Conservation (phyloP, 2,797 vertebrate genomes). For the Diplodus sargus region DNA sequence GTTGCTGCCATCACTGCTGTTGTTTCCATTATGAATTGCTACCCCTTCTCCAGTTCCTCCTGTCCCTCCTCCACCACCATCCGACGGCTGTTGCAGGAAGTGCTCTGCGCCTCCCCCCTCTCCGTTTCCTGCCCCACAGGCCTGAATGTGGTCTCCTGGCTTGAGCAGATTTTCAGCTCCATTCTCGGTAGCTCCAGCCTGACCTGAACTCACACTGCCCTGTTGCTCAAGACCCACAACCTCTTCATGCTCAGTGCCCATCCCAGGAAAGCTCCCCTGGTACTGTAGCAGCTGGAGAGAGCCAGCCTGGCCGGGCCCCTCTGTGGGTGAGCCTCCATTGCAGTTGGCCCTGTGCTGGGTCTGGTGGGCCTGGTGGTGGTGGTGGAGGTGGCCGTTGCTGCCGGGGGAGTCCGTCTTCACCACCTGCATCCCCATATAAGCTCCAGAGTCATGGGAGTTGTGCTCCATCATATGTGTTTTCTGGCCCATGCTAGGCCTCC, state of each 20-base stretch:
- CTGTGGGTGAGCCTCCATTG: conserved; percentile 91
- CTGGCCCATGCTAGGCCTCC: conserved; percentile 79
- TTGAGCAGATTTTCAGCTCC: conserved; percentile 91
- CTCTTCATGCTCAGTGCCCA: conserved; percentile 93
- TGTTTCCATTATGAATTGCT: conserved; percentile 83
- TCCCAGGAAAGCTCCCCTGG: conserved; percentile 92
- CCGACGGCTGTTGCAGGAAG: conserved; percentile 89
- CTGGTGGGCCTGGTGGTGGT: conserved; percentile 83
- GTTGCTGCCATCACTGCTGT: conserved; percentile 68
- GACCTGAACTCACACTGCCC: conserved; percentile 73
- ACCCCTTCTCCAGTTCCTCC: conserved; percentile 76
- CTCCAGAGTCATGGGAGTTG: conserved; percentile 84
- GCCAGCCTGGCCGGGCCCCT: conserved; percentile 82
- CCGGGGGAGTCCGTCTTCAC: conserved; percentile 93
- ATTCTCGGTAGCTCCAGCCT: conserved; percentile 75
- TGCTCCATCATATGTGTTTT: conserved; percentile 87
- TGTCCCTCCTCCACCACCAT: conserved; percentile 76
- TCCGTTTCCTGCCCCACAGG: conserved; percentile 85
- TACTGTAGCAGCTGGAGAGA: conserved; percentile 97
- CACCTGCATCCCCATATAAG: conserved; percentile 85
- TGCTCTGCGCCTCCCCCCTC: conserved; percentile 89
- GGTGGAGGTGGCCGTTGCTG: conserved; percentile 84
- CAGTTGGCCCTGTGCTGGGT: conserved; percentile 91
- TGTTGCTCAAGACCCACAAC: conserved; percentile 91
- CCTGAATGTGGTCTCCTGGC: conserved; percentile 92